These are phyloP conservation scores for Homalodisca vitripennis DNA, from an alignment of 1,140 invertebrate genomes.

Conservation along the genomic window DNA sequence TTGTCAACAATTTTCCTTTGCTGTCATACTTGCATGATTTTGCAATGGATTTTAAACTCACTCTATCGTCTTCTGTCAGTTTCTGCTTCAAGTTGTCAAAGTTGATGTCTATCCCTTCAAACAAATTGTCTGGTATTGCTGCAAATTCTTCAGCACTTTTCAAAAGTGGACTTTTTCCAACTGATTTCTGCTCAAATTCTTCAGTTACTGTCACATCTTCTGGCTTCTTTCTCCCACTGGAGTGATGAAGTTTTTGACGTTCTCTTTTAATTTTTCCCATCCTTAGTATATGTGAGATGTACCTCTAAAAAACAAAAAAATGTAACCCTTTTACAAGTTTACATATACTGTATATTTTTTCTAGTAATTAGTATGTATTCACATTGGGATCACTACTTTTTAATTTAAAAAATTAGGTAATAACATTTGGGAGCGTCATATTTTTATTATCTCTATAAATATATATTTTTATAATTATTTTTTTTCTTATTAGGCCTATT, in stretches of 20 bases:
- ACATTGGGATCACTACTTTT: no score
- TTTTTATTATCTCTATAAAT: no score
- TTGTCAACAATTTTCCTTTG: conserved; percentile 25
- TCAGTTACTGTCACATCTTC: conserved; percentile 9
- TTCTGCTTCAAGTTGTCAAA: conserved; percentile 12
- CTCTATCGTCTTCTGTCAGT: conserved; percentile 13
- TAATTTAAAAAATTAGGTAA: no score
- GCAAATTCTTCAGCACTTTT: conserved; percentile 2
- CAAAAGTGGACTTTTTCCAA: neutral
- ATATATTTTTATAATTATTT: no score
- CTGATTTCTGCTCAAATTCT: neutral
- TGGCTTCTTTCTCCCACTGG: neutral
- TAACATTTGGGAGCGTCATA: no score
- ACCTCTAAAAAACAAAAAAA: no score
- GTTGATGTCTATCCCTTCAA: conserved; percentile 15
- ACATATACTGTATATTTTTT: no score
- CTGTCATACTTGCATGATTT: conserved; percentile 27
- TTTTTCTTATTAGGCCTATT: no score
- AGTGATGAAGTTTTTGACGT: conserved; percentile 1
- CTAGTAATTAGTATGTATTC: no score
- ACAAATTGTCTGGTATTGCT: conserved; percentile 13
- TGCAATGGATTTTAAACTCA: conserved; percentile 15
- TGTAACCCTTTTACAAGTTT: no score
- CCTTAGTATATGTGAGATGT: no score
- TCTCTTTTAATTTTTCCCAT: conserved; percentile 7